Evolutionary conservation across 2,113 vertebrate species (phyloP).

Genomic region (Clinocottus analis): DNA sequence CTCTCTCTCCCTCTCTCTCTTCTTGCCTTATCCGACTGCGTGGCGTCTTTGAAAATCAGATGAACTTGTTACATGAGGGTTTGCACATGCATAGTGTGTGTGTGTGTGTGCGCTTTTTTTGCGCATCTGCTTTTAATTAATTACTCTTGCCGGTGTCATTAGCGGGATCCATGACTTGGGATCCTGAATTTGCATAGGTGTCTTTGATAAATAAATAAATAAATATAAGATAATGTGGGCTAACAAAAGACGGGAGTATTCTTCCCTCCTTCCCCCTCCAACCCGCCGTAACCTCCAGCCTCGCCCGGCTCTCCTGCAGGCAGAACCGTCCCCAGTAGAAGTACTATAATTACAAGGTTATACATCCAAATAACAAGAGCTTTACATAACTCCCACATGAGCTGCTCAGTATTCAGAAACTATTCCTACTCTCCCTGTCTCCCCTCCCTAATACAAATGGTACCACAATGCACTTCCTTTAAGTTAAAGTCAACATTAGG

Average conservation of each 20-base stretch:
- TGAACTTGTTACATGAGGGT: constrained; percentile 70
- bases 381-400: constrained; percentile 68
- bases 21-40: constrained; percentile 47
- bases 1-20: no score
- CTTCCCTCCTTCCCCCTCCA: constrained; percentile 21
- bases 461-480: constrained; percentile 51
- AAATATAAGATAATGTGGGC: constrained; percentile 45
- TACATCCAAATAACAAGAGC: constrained; percentile 67
- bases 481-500: constrained; percentile 48
- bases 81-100: constrained; percentile 31
- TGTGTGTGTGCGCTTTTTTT: constrained; percentile 6
- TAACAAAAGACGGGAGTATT: constrained; percentile 41
- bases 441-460: constrained; percentile 41
- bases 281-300: constrained; percentile 46
- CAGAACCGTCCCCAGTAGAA: constrained; percentile 61
- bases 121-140: constrained; percentile 59
- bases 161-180: constrained; percentile 44
- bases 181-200: constrained; percentile 59
- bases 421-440: constrained; percentile 49
- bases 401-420: constrained; percentile 61
- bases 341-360: constrained; percentile 71
- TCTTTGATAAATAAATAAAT: constrained; percentile 59
- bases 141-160: constrained; percentile 54
- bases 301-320: constrained; percentile 35
- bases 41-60: constrained; percentile 75